Percentiles rank a stretch among this genome's conserved stretches.
Evolutionary conservation across 2,888 invertebrate species (phyloP).

Genomic region (Melieria picta): DNA sequence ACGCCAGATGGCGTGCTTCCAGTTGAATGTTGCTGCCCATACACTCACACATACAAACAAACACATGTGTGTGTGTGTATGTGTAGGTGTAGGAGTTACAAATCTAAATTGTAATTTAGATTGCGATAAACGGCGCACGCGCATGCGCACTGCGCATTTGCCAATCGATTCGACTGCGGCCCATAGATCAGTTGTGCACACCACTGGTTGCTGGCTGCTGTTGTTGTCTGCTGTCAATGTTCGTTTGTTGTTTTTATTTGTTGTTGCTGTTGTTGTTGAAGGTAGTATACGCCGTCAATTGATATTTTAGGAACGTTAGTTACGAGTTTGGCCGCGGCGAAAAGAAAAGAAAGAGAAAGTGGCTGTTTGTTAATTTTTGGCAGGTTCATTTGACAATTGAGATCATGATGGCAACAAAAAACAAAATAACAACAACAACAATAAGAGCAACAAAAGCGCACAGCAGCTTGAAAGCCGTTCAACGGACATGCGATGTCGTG

Average conservation of each 20-base stretch:
- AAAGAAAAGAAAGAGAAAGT: conserved; percentile 56
- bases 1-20: conserved; percentile 22
- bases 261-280: not conserved
- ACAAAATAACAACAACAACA: conserved; percentile 6
- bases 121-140: conserved; percentile 36
- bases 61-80: not conserved
- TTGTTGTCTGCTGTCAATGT: conserved; percentile 12
- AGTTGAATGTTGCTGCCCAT: not conserved
- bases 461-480: not conserved
- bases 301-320: not conserved
- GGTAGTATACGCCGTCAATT: not conserved
- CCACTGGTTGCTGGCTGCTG: not conserved
- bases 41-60: too few relatives aligned
- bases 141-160: conserved; percentile 16
- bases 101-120: conserved; percentile 58
- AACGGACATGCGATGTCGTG: too few relatives aligned
- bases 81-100: conserved; percentile 53
- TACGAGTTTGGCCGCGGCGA: not conserved
- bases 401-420: conserved; percentile 27
- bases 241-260: not conserved
- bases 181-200: conserved; percentile 1
- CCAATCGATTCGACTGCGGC: conserved; percentile 12
- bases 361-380: conserved; percentile 56
- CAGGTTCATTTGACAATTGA: conserved; percentile 57
- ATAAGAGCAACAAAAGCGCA: not conserved